A percentile compares a stretch with the other conserved stretches of the same genome.
Evolutionary conservation across 1,140 invertebrate species (phyloP).

Genomic region (Listronotus bonariensis): DNA sequence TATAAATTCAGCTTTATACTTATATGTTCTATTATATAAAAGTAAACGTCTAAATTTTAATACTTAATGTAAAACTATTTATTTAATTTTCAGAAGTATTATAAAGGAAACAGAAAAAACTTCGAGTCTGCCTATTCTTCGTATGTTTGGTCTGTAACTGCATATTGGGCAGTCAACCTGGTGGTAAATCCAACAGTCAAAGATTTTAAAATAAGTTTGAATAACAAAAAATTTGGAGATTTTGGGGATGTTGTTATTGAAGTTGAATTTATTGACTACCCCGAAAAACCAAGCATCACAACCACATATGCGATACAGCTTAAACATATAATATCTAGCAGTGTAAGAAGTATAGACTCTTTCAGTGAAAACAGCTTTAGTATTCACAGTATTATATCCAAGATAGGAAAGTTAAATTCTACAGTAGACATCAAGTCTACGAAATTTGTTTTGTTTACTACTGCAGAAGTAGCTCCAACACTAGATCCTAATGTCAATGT

Average conservation of each 20-base stretch:
- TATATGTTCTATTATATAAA: too few species aligned
- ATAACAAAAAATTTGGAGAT: constrained; percentile 3
- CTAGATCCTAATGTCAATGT: neutral
- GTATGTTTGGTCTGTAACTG: neutral
- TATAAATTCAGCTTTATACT: too few species aligned
- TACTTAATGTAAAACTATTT: too few species aligned
- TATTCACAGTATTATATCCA: neutral
- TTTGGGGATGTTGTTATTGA: constrained; percentile 20
- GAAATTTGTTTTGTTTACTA: constrained; percentile 9
- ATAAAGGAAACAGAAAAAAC: too few species aligned
- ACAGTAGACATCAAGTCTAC: neutral
- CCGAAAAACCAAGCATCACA: neutral
- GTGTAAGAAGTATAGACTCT: neutral
- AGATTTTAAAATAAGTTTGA: constrained; percentile 8
- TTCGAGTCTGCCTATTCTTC: too few species aligned
- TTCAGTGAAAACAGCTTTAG: constrained; percentile 8
- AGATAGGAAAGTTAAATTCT: neutral
- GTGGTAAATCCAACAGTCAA: constrained; percentile 5
- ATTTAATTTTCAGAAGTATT: too few species aligned
- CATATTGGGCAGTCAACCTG: constrained; percentile 10
- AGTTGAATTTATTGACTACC: neutral
- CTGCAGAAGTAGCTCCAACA: neutral
- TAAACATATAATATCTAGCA: constrained; percentile 3
- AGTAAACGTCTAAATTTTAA: too few species aligned
- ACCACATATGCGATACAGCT: constrained; percentile 5